phyloP scores from a whole-genome alignment of 2,888 invertebrate species.

The Nezara viridula region DNA sequence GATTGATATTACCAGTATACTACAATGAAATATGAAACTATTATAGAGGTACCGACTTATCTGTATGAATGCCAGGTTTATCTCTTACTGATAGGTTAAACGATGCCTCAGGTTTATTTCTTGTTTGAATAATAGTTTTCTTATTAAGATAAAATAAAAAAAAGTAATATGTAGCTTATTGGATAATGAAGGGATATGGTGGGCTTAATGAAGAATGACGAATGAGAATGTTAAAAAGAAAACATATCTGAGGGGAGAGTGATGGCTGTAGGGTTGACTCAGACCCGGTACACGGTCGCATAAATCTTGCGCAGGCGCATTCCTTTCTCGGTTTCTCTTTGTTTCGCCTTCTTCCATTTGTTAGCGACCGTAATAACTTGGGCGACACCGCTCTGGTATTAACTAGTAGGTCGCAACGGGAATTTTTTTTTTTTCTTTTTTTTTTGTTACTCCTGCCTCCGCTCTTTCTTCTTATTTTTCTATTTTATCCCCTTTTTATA shows the following conservation, averaged over 20 bases:
- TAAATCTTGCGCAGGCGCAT: constrained; percentile 21
- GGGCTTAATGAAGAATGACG: background rate
- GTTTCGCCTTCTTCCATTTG: constrained; percentile 10
- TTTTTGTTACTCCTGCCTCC: too few species aligned
- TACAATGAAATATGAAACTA: too few species aligned
- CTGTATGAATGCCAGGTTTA: background rate
- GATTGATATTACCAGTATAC: too few species aligned
- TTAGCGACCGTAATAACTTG: background rate
- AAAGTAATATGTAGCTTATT: background rate
- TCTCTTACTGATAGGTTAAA: background rate
- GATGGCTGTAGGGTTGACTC: background rate
- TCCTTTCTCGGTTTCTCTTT: constrained; percentile 7
- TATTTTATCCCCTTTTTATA: constrained; percentile 1
- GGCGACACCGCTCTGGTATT: background rate
- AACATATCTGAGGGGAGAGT: background rate
- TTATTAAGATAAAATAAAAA: background rate
- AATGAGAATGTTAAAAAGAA: background rate
- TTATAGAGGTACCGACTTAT: background rate
- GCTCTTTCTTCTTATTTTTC: background rate
- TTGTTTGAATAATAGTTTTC: background rate
- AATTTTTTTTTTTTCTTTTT: background rate
- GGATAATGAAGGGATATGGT: background rate
- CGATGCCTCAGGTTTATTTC: background rate
- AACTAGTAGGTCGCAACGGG: background rate
- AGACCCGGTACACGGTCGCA: background rate